Evolutionary conservation across 1,140 invertebrate genomes (phyloP), one percentile per base, ranked within the genome.

Genomic region (Drosophila gunungcola): DNA sequence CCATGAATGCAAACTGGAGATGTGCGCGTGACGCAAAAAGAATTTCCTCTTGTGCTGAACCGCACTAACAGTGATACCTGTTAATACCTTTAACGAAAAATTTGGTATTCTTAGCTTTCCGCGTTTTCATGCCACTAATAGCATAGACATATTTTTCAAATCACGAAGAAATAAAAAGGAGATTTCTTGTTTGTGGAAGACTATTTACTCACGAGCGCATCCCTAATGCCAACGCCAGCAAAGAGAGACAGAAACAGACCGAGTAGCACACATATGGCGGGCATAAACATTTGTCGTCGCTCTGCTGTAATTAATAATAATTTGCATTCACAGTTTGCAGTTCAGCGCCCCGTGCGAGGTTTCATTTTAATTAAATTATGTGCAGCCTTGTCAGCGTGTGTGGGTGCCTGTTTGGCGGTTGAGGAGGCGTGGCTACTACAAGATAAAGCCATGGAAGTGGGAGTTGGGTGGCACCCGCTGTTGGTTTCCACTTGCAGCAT

Each of bases 241-340:
- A 2, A 27, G 16, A 11, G 36, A 46, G n/a, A 12, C 6, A 25
- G 16, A 11, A 36, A 64, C 34, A 52, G 64, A 34, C 45, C 36
- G 36, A 64, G 6, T 67, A 46, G 64, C 64, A 68, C 64, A 67
- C 64, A 68, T 68, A 68, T 68, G 64, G 64, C 46, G 62, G 36
- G 60, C 64, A 68, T 68, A 68, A 65, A 68, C 64, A 68, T 68
- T 68, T 68, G 65, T 70, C 65, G 68, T 57, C 53, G 52, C 68
- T 57, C 27, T 70, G 68, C 68, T 72, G 68, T 72, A 72, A 72
- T 72, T 72, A 72, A 72, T 72, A 72, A 72, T 72, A 72, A 72
- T 72, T 72, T 72, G 68, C 68, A 72, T 72, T 72, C 67, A 70
- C 67, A 70, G 51, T 70, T 70, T 70, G 68, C 64, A 70, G 65